A percentile compares a stretch with the other conserved stretches of the same genome.
Evolutionary conservation across 2,113 vertebrate genomes (phyloP).

Genomic region (Prochilodus magdalenae): DNA sequence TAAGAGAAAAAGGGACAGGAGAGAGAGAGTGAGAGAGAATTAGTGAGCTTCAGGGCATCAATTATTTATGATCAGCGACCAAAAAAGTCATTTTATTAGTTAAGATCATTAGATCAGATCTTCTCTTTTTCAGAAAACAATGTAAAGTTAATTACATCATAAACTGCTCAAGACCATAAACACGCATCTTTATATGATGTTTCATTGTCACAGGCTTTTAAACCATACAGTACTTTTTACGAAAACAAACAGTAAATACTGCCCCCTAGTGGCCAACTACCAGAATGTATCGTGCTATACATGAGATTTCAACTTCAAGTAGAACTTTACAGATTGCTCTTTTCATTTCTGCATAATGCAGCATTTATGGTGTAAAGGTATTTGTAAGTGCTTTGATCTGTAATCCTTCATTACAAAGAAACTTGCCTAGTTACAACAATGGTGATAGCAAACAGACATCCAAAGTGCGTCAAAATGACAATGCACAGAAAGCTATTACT

Average conservation of each 20-base stretch:
- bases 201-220: background rate
- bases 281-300: background rate
- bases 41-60: too few relatives aligned
- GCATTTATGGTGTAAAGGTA: too few relatives aligned
- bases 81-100: background rate
- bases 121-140: background rate
- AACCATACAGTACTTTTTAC: background rate
- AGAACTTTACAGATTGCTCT: background rate
- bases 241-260: background rate
- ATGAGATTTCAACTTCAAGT: background rate
- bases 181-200: background rate
- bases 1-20: background rate
- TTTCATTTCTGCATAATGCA: background rate
- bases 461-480: too few relatives aligned
- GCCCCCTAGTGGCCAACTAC: slow-evolving; percentile 5
- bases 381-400: too few relatives aligned
- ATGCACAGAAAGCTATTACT: too few relatives aligned
- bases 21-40: too few relatives aligned
- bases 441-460: too few relatives aligned
- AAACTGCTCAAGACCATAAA: background rate
- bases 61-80: background rate
- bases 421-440: too few relatives aligned
- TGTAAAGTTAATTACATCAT: background rate
- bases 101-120: background rate
- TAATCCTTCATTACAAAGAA: too few relatives aligned